These are phyloP conservation scores for Misgurnus anguillicaudatus DNA, from an alignment of 2,113 vertebrate genomes.

Conservation along the genomic window DNA sequence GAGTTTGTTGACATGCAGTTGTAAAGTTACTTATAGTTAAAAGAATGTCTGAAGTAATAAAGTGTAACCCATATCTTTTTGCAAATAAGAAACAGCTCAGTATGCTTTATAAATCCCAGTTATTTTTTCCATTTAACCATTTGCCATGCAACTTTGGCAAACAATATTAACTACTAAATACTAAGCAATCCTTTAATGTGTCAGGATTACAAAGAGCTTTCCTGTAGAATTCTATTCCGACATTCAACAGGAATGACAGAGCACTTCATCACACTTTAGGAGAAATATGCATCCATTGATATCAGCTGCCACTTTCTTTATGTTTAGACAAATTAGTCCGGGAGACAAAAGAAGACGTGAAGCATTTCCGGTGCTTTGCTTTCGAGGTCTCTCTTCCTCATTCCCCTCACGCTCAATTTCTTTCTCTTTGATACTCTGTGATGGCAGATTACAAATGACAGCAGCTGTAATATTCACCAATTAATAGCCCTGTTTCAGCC, in stretches of 20 bases:
- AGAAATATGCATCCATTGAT: conserved; percentile 35
- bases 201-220: conserved; percentile 8
- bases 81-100: too few species aligned
- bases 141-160: background rate
- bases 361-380: conserved; percentile 18
- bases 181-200: background rate
- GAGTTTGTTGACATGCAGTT: too few species aligned
- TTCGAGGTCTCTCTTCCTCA: background rate
- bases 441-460: conserved; percentile 52
- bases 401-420: conserved; percentile 28
- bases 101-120: too few species aligned
- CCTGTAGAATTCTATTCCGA: background rate
- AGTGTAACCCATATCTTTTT: too few species aligned
- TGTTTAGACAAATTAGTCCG: conserved; percentile 26
- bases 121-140: too few species aligned
- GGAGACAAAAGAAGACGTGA: conserved; percentile 26
- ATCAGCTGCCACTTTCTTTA: conserved; percentile 17
- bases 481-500: conserved; percentile 64
- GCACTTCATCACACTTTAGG: conserved; percentile 36
- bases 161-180: background rate
- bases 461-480: conserved; percentile 64
- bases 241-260: conserved; percentile 9
- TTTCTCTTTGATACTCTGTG: conserved; percentile 56
- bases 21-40: too few species aligned
- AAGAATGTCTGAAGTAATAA: too few species aligned